Conservation (phyloP, 2,113 vertebrate genomes). For the Emberiza fucata region DNA sequence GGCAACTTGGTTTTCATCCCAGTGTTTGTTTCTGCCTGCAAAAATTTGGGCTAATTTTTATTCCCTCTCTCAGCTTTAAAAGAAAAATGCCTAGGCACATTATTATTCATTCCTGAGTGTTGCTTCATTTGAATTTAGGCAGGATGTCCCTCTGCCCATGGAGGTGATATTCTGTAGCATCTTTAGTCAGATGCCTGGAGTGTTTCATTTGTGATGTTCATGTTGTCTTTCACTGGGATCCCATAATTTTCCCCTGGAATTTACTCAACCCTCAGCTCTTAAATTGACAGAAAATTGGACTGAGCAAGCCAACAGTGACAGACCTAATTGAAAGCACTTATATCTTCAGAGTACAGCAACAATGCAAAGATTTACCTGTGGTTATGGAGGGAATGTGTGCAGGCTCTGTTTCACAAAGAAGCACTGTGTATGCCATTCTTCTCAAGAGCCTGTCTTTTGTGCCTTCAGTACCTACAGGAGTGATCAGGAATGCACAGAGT, state of each 20-base stretch:
- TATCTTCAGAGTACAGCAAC: not conserved
- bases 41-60: not conserved
- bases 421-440: not conserved
- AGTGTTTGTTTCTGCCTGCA: not conserved
- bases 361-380: conserved; percentile 15
- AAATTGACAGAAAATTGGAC: conserved; percentile 2
- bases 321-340: conserved; percentile 5
- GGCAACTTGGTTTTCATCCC: not conserved
- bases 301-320: not conserved
- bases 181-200: not conserved
- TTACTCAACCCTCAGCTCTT: not conserved
- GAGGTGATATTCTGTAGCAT: not conserved
- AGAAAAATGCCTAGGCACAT: not conserved
- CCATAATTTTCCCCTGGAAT: not conserved
- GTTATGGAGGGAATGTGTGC: not conserved
- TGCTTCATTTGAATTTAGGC: not conserved
- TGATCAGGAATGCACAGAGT: conserved; percentile 40
- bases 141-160: not conserved
- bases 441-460: conserved; percentile 35
- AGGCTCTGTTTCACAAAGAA: conserved; percentile 32
- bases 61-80: not conserved
- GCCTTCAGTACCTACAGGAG: conserved; percentile 28
- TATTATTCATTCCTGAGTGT: not conserved
- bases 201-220: not conserved
- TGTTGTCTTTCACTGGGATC: not conserved